These are phyloP conservation scores for Epinephelus awoara DNA, from an alignment of 2,797 vertebrate genomes.

Conservation along the genomic window DNA sequence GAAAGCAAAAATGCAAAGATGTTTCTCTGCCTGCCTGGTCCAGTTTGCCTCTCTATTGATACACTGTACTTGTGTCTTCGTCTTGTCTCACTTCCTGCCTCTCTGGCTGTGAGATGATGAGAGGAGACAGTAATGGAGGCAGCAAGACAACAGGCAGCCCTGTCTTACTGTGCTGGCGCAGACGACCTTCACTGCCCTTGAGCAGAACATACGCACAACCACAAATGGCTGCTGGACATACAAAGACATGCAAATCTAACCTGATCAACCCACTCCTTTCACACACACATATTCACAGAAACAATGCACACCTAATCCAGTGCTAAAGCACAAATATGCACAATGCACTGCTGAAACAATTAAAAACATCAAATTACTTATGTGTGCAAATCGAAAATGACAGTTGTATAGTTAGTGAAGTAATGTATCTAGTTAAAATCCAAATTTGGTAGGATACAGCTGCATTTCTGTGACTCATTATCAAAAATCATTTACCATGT, in stretches of 20 bases:
- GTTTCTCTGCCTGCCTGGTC: neutral
- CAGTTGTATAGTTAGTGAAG: neutral
- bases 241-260: neutral
- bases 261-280: neutral
- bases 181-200: slow-evolving; percentile 34
- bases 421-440: neutral
- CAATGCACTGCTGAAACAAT: neutral
- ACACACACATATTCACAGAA: neutral
- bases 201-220: neutral
- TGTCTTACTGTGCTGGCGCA: neutral
- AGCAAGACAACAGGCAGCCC: slow-evolving; percentile 17
- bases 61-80: neutral
- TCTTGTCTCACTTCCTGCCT: slow-evolving; percentile 3
- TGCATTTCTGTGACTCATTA: neutral
- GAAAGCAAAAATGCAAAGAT: neutral
- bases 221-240: slow-evolving; percentile 20
- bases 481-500: neutral
- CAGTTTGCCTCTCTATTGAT: neutral
- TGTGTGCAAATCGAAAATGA: neutral
- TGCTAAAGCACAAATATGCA: neutral
- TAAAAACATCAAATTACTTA: neutral
- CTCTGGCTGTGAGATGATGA: slow-evolving; percentile 27
- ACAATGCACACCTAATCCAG: neutral
- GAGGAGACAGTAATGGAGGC: slow-evolving; percentile 39
- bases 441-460: neutral